phyloP scores from a whole-genome alignment of 2,113 vertebrate species.

The Eulacestoma nigropectus region DNA sequence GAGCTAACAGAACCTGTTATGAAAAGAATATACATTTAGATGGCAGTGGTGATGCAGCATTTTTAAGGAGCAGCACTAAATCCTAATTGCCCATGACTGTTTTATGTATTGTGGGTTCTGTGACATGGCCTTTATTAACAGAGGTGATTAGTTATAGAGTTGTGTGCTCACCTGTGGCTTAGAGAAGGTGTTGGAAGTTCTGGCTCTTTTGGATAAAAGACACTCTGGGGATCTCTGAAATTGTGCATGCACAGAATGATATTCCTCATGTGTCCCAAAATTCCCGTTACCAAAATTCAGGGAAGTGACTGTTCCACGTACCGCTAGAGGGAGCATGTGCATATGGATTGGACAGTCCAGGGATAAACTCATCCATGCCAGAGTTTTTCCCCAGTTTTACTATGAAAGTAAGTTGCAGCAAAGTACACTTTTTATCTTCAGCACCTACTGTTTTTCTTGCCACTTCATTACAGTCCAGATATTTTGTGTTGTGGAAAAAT shows the following conservation, averaged over 20 bases:
- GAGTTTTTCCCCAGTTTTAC: not conserved
- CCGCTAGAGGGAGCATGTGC: conserved; percentile 44
- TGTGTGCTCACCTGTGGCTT: not conserved
- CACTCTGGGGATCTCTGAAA: not conserved
- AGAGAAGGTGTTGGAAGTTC: not conserved
- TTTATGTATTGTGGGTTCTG: not conserved
- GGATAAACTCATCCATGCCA: not conserved
- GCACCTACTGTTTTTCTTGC: not conserved
- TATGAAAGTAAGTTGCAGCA: not conserved
- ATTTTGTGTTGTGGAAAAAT: not conserved
- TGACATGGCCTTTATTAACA: not conserved
- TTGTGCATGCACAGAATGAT: not conserved
- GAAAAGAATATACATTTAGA: not conserved
- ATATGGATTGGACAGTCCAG: not conserved
- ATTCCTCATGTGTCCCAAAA: not conserved
- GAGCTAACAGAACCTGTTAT: not conserved
- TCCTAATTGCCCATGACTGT: not conserved
- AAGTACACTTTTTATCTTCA: not conserved
- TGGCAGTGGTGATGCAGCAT: not conserved
- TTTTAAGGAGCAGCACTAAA: not conserved
- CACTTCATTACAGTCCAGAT: not conserved
- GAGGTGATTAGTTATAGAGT: not conserved
- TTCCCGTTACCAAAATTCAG: not conserved
- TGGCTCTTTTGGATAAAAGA: not conserved
- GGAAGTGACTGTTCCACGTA: not conserved